Evolutionary conservation across 2,888 invertebrate genomes (phyloP), one percentile per base, ranked within the genome.

Genomic region (Noctua janthina): DNA sequence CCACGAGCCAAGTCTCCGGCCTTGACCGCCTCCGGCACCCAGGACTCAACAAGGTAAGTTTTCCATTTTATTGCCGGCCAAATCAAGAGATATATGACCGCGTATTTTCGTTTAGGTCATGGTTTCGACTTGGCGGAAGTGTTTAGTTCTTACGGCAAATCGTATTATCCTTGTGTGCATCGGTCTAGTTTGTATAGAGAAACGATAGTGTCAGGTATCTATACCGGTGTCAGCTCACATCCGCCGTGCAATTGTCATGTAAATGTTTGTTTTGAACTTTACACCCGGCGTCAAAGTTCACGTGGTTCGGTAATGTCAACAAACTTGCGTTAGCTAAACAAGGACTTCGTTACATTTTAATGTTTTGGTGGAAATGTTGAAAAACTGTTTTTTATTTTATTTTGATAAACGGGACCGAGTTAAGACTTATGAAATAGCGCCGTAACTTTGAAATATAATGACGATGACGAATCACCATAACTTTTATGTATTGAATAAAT

Each of bases 11-110:
- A 80, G 93, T 97, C 78, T 97, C 97, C 78, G 98, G 98, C 79
- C 96, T 98, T 86, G 98, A 98, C 94, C 97, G 97, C 86, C 96
- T 98, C 70, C 97, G 97, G 83, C 97, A 98, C 92, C 98, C 98
- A 4, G 97, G 97, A 79, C 96, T 98, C 17, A 98, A 98, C 94
- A 98, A 98, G 98, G 98, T 98, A 94, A 73, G 23, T 89, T 69
- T 92, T 17, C 85, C 59, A 76, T 43, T 17, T 1, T 64, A 23
- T 43, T n/a, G 8, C 17, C 17, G 7, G 43, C 29, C 43, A 51
- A 46, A 43, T 62, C 29, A 11, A n/a, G 67, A 81, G 86, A 90
- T 90, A 85, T 83, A 87, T 89, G 88, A 84, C 87, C 89, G 87
- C 84, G 83, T 91, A 88, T 91, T 86, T 93, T 92, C 83, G 90